phyloP scores from a whole-genome alignment of 2,888 invertebrate species.

The Onchidella celtica region DNA sequence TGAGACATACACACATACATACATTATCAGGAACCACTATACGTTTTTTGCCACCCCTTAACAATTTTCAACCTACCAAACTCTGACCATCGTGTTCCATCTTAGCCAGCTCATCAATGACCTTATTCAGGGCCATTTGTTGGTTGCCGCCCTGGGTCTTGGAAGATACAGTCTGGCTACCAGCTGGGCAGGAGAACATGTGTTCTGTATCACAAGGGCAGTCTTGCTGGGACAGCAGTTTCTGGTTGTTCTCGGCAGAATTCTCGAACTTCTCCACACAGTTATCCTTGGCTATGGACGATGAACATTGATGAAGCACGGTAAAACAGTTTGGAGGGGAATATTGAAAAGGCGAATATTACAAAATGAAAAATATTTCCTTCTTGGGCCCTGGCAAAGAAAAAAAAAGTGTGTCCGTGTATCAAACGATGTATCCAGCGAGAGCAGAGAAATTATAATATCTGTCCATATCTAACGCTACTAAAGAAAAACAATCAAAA shows the following conservation, averaged over 20 bases:
- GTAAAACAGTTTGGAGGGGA: background rate
- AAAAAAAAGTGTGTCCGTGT: too few species aligned
- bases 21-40: too few species aligned
- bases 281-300: constrained; percentile 85
- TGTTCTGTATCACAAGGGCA: constrained; percentile 99
- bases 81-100: constrained; percentile 49
- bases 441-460: too few species aligned
- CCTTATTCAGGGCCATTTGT: constrained; percentile 53
- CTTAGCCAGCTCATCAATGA: constrained; percentile 57
- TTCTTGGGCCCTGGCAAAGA: too few species aligned
- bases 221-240: constrained; percentile 89
- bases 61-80: constrained; percentile 46
- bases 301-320: background rate
- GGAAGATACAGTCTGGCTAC: constrained; percentile 65
- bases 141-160: constrained; percentile 58
- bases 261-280: constrained; percentile 96
- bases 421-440: too few species aligned
- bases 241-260: constrained; percentile 95
- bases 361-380: too few species aligned
- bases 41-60: too few species aligned
- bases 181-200: constrained; percentile 91
- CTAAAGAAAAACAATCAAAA: too few species aligned
- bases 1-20: too few species aligned
- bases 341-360: too few species aligned
- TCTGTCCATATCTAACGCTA: too few species aligned